Base-by-base conservation (phyloP, 2,113 vertebrate genomes). In the Nerophis lumbriciformis region DNA sequence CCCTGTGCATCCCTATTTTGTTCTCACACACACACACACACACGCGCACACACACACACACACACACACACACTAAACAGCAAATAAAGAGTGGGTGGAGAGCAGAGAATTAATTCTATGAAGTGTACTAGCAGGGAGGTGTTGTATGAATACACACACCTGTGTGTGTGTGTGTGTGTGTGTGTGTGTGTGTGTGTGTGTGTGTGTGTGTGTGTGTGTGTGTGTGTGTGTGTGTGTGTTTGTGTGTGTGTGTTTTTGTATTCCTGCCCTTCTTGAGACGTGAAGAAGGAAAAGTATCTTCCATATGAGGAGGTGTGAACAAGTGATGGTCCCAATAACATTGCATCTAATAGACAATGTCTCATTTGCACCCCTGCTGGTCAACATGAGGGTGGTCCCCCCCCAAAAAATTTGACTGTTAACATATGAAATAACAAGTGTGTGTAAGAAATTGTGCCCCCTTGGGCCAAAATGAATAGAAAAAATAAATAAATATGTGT, bases 31-130 rank as follows among this genome's bases (percentile, higher is more conserved):
- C 70, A 66, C 71, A 19, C 19, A 19, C 19, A 19, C 58, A 69
- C 62, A 54, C 67, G 60, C 65, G 54, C 63, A 59, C 52, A 62
- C 61, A 71, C 55, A 67, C 37, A 48, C 68, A 54, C 69, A 71
- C 57, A 66, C 58, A 71, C 70, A 66, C 71, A 75, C 64, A 72
- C 70, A 63, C 11, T 44, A 57, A 9, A 71, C 55, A 73, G 59
- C 59, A 76, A 70, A 83, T 57, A 63, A 60, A 60, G 59, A 80
- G 80, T 75, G 75, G 79, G 83, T 45, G 83, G 83, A 78, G 87
- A 76, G 64, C 51, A 72, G 71, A 67, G 63, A 84, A 87, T 87
- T 83, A 82, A 85, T 87, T 84, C 77, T 86, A 83, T 84, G 80
- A 85, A 87, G 83, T 86, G 76, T 77, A 61, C 51, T 80, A 77